These are phyloP conservation scores for Rhyacophila brunnea DNA, from an alignment of 1,140 invertebrate species.

Conservation along the genomic window DNA sequence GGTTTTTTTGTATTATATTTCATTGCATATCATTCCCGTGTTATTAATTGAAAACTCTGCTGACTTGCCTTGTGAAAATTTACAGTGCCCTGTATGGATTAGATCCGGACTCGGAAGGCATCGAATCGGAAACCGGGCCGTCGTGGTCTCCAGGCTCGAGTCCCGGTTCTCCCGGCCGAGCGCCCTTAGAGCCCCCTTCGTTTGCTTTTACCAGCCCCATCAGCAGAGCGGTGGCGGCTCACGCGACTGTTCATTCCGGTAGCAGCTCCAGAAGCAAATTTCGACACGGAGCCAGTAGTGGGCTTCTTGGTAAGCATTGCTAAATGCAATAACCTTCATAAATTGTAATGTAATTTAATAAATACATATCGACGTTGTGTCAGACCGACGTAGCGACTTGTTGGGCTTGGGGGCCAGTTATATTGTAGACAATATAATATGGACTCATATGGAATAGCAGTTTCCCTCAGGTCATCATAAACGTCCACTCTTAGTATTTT, in stretches of 20 bases:
- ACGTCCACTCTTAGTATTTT: too few species aligned
- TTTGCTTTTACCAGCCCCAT: neutral
- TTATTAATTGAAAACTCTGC: too few species aligned
- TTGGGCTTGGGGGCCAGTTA: too few species aligned
- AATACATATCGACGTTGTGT: too few species aligned
- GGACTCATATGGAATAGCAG: too few species aligned
- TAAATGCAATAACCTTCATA: too few species aligned
- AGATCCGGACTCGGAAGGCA: constrained; percentile 24
- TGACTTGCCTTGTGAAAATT: constrained; percentile 2
- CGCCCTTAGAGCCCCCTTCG: neutral
- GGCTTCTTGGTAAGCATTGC: constrained; percentile 41
- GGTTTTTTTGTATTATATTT: too few species aligned
- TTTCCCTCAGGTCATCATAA: too few species aligned
- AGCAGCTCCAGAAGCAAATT: constrained; percentile 31
- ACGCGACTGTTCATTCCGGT: neutral
- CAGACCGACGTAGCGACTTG: too few species aligned
- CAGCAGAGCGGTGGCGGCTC: neutral
- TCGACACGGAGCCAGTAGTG: constrained; percentile 42
- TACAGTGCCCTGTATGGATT: constrained; percentile 39
- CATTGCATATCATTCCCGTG: too few species aligned
- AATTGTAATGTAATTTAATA: too few species aligned
- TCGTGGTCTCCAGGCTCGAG: constrained; percentile 35
- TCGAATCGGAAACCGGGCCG: constrained; percentile 13
- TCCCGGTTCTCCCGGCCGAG: constrained; percentile 25
- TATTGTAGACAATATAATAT: too few species aligned